phyloP scores from a whole-genome alignment of 2,113 vertebrate genomes.

The Pseudorectes ferrugineus region DNA sequence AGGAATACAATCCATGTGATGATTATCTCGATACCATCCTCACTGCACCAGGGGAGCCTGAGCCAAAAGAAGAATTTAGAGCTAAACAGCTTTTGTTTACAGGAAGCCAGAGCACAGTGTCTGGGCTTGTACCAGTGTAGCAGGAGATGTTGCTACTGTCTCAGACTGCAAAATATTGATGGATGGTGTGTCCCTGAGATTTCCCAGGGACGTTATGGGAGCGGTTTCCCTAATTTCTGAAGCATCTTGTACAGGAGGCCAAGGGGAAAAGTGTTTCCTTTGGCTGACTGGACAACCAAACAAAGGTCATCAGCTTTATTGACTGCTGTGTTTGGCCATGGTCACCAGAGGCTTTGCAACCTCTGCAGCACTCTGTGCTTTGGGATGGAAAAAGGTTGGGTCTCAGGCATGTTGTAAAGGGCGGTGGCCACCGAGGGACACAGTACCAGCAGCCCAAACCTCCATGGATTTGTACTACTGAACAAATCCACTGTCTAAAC shows the following conservation, averaged over 20 bases:
- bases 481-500: neutral
- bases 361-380: neutral
- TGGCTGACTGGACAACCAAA: neutral
- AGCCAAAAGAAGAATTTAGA: conserved; percentile 40
- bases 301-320: conserved; percentile 12
- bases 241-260: neutral
- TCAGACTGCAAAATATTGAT: conserved; percentile 20
- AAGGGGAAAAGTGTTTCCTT: neutral
- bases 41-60: neutral
- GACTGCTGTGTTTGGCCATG: neutral
- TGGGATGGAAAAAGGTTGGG: neutral
- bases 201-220: neutral
- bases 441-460: neutral
- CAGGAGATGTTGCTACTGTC: conserved; percentile 49
- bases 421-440: neutral
- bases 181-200: conserved; percentile 29
- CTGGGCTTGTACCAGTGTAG: conserved; percentile 58
- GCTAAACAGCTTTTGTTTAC: conserved; percentile 63
- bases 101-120: conserved; percentile 36
- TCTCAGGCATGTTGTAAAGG: neutral
- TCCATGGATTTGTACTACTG: neutral
- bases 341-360: neutral
- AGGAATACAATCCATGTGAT: conserved; percentile 13
- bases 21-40: conserved; percentile 37
- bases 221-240: neutral